phyloP scores from a whole-genome alignment of 1,140 invertebrate genomes.

The Polypedilum vanderplanki region DNA sequence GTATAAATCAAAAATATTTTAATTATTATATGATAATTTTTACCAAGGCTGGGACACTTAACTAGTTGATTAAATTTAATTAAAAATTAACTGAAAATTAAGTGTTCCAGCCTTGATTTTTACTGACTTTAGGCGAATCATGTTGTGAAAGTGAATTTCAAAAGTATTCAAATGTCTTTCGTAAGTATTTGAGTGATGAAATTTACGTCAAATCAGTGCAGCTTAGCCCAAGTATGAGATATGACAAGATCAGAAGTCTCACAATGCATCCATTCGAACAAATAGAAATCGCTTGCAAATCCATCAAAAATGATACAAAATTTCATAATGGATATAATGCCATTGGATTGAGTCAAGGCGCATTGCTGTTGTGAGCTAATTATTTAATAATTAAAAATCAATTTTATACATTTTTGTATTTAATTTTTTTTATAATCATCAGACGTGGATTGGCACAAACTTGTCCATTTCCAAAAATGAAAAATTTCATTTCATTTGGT shows the following conservation, averaged over 20 bases:
- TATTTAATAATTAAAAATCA: neutral
- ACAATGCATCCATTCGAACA: slow-evolving; percentile 40
- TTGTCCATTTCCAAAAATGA: slow-evolving; percentile 75
- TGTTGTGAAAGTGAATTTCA: neutral
- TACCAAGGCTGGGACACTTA: no score
- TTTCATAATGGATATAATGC: slow-evolving; percentile 85
- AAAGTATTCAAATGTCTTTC: neutral
- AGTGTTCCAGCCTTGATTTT: no score
- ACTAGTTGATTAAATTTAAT: neutral
- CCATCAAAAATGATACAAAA: slow-evolving; percentile 60
- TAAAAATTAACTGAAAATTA: neutral
- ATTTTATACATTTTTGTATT: neutral
- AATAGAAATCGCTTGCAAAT: slow-evolving; percentile 68
- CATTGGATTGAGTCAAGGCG: slow-evolving; percentile 96
- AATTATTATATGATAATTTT: no score
- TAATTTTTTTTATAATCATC: neutral
- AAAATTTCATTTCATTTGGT: slow-evolving; percentile 85
- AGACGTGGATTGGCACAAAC: slow-evolving; percentile 81
- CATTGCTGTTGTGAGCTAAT: slow-evolving; percentile 71
- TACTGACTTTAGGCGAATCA: neutral
- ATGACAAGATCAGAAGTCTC: neutral
- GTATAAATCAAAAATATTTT: neutral
- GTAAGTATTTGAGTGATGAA: neutral
- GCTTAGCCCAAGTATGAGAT: neutral
- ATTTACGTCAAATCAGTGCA: neutral